phyloP scores from a whole-genome alignment of 2,888 invertebrate species.

The Melinopterus prodromus region DNA sequence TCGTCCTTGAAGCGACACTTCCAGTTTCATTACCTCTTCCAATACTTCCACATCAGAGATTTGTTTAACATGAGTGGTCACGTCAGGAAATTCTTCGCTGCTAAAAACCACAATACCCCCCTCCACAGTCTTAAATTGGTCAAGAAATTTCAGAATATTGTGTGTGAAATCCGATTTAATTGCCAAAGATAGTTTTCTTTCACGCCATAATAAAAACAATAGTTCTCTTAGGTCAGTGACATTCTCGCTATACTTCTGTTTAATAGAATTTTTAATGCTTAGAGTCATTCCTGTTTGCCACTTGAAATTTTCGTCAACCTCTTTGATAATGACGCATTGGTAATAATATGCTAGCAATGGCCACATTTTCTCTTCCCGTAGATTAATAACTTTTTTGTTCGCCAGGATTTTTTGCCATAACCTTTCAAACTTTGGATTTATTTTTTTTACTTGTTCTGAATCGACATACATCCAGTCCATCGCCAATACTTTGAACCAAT shows the following conservation, averaged over 20 bases:
- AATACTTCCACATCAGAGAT: not conserved
- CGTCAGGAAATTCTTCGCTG: not conserved
- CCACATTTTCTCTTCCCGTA: not conserved
- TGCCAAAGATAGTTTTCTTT: not conserved
- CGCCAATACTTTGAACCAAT: not conserved
- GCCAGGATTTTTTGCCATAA: not conserved
- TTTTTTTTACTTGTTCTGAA: not conserved
- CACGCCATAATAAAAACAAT: not conserved
- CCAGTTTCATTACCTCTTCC: not conserved
- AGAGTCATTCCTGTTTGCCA: not conserved
- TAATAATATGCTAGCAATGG: not conserved
- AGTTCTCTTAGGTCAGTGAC: not conserved
- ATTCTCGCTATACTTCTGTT: not conserved
- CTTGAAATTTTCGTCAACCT: not conserved
- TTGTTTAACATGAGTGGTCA: not conserved
- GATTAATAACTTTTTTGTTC: not conserved
- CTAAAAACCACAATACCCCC: not conserved
- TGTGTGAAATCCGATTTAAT: not conserved
- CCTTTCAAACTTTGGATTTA: not conserved
- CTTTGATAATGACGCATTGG: not conserved
- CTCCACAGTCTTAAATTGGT: not conserved
- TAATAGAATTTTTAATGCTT: no score
- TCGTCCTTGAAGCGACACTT: not conserved
- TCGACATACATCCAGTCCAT: not conserved
- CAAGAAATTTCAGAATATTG: not conserved